phyloP scores from a whole-genome alignment of 2,888 invertebrate genomes.

The Troilus luridus region DNA sequence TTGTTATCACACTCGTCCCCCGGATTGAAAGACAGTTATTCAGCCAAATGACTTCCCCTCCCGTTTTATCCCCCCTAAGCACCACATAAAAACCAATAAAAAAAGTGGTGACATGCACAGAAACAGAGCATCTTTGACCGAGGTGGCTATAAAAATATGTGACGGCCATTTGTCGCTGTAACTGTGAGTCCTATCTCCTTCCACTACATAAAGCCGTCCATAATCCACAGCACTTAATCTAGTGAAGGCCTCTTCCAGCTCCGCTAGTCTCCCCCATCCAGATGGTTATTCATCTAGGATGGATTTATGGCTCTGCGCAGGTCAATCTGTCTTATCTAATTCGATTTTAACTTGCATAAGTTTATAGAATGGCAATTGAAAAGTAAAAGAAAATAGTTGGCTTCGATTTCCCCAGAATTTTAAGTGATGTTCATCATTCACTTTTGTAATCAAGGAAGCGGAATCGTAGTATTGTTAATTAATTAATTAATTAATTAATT shows the following conservation, averaged over 20 bases:
- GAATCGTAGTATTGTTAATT: too few relatives aligned
- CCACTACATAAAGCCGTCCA: slow-evolving; percentile 60
- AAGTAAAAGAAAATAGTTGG: too few relatives aligned
- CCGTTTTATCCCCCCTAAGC: background rate
- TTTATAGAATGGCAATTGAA: too few relatives aligned
- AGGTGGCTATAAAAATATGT: slow-evolving; percentile 35
- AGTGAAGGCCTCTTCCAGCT: background rate
- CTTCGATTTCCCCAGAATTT: too few relatives aligned
- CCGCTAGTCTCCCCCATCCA: background rate
- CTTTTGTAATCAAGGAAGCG: too few relatives aligned
- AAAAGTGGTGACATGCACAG: background rate
- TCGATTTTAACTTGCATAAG: background rate
- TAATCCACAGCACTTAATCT: background rate
- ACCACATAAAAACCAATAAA: background rate
- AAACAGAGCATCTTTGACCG: background rate
- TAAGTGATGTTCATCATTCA: too few relatives aligned
- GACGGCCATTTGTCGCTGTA: slow-evolving; percentile 10
- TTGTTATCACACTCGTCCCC: too few relatives aligned
- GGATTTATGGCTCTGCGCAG: background rate
- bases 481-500: too few relatives aligned
- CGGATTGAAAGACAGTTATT: too few relatives aligned
- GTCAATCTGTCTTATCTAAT: background rate
- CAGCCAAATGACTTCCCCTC: background rate
- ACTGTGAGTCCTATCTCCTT: slow-evolving; percentile 58
- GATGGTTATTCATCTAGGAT: background rate